Evolutionary conservation across 1,140 invertebrate species (phyloP).

Genomic region (Aphaenogaster rudis): DNA sequence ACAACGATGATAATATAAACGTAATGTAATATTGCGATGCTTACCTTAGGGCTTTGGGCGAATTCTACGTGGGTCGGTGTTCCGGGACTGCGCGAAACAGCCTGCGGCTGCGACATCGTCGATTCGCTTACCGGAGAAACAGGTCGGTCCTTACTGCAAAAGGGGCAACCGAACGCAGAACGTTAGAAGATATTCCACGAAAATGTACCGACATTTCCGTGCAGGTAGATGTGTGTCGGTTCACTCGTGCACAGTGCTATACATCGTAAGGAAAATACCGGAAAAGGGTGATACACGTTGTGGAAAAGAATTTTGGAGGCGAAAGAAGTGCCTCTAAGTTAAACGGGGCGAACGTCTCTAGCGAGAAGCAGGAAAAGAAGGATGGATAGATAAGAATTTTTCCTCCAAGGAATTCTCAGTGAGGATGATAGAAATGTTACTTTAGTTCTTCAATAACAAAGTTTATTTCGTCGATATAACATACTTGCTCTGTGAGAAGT

Average conservation of each 20-base stretch:
- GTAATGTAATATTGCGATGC: slow-evolving; percentile 30
- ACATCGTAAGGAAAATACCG: slow-evolving; percentile 65
- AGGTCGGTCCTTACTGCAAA: slow-evolving; percentile 88
- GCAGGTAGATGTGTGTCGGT: slow-evolving; percentile 59
- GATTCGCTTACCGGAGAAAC: slow-evolving; percentile 86
- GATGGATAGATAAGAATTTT: background rate
- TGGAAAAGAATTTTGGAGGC: slow-evolving; percentile 29
- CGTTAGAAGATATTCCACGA: slow-evolving; percentile 60
- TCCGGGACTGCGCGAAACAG: slow-evolving; percentile 80
- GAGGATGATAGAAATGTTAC: slow-evolving; percentile 30
- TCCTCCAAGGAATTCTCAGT: background rate
- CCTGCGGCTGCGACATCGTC: slow-evolving; percentile 82
- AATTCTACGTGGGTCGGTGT: slow-evolving; percentile 84
- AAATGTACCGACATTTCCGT: slow-evolving; percentile 57
- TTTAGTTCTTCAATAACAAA: slow-evolving; percentile 8
- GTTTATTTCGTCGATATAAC: slow-evolving; percentile 16
- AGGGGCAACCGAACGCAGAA: slow-evolving; percentile 55
- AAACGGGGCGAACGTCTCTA: slow-evolving; percentile 7
- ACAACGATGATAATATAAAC: background rate
- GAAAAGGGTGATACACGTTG: slow-evolving; percentile 44
- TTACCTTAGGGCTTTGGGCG: slow-evolving; percentile 84
- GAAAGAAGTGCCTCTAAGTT: slow-evolving; percentile 30
- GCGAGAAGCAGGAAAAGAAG: slow-evolving; percentile 26
- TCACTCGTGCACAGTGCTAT: slow-evolving; percentile 69
- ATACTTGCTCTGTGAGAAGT: slow-evolving; percentile 35